phyloP scores from a whole-genome alignment of 2,113 vertebrate genomes.

The Serilophus lunatus region DNA sequence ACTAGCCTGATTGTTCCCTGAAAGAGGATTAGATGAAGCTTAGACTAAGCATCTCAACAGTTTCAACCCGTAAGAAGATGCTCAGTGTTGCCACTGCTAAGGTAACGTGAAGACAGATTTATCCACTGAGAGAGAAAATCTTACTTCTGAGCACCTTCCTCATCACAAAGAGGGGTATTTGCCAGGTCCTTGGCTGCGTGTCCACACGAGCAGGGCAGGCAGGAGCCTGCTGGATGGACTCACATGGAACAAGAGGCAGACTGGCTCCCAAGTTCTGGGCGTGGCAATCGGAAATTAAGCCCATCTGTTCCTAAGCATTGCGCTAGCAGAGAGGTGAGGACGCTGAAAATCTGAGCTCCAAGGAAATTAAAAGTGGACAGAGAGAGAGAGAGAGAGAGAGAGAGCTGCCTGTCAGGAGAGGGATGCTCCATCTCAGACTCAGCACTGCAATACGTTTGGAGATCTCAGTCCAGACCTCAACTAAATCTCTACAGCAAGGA shows the following conservation, averaged over 20 bases:
- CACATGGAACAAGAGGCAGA: neutral
- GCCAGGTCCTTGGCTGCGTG: rapidly evolving
- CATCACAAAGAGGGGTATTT: neutral
- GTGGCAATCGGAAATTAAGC: slow-evolving; percentile 20
- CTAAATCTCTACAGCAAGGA: neutral
- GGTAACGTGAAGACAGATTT: neutral
- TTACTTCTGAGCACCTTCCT: neutral
- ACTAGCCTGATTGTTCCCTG: neutral
- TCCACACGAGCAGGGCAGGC: neutral
- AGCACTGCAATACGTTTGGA: neutral
- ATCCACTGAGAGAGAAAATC: neutral
- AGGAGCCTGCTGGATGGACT: neutral
- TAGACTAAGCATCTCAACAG: slow-evolving; percentile 46
- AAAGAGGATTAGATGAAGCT: slow-evolving; percentile 62
- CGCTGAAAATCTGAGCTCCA: neutral
- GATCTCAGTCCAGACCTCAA: neutral
- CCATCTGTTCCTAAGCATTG: slow-evolving; percentile 25
- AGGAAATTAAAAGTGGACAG: neutral
- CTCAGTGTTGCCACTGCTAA: neutral
- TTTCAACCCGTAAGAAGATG: neutral
- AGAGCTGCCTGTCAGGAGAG: neutral
- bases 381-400: neutral
- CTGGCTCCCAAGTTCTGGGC: slow-evolving; percentile 8
- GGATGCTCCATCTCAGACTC: neutral
- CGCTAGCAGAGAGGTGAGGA: neutral